Percentiles rank a stretch among this genome's conserved stretches.
Conservation (phyloP, 2,797 vertebrate genomes). For the Pseudotriccus pelzelni region DNA sequence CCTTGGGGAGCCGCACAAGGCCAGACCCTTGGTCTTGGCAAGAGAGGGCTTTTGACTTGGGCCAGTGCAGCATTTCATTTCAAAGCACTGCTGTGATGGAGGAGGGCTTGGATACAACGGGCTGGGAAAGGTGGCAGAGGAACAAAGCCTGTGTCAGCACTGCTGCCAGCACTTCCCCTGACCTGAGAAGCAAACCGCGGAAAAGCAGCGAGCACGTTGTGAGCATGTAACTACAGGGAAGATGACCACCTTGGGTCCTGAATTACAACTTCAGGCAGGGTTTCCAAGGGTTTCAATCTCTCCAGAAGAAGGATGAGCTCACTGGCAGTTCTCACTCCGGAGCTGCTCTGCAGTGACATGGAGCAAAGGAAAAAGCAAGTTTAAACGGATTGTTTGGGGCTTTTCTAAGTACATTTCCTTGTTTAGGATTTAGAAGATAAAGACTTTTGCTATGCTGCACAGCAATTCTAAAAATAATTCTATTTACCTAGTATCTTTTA, state of each 20-base stretch:
- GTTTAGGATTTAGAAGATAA: not conserved
- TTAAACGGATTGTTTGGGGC: not conserved
- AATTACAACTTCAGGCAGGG: not conserved
- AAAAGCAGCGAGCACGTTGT: not conserved
- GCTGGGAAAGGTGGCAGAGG: not conserved
- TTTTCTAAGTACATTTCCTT: not conserved
- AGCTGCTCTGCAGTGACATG: not conserved
- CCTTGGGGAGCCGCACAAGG: not conserved
- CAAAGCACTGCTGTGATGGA: not conserved
- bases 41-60: not conserved
- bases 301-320: not conserved
- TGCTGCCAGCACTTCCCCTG: not conserved
- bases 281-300: not conserved
- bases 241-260: not conserved
- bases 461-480: constrained; percentile 13
- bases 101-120: not conserved
- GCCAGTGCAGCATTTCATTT: not conserved
- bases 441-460: not conserved
- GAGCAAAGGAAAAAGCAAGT: not conserved
- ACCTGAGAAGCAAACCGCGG: not conserved
- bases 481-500: constrained; percentile 29
- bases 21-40: not conserved
- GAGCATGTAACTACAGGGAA: rapidly evolving
- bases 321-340: not conserved
- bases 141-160: not conserved